Evolutionary conservation across 2,888 invertebrate genomes (phyloP), one percentile per base, ranked within the genome.

Genomic region (Nasonia oneida): DNA sequence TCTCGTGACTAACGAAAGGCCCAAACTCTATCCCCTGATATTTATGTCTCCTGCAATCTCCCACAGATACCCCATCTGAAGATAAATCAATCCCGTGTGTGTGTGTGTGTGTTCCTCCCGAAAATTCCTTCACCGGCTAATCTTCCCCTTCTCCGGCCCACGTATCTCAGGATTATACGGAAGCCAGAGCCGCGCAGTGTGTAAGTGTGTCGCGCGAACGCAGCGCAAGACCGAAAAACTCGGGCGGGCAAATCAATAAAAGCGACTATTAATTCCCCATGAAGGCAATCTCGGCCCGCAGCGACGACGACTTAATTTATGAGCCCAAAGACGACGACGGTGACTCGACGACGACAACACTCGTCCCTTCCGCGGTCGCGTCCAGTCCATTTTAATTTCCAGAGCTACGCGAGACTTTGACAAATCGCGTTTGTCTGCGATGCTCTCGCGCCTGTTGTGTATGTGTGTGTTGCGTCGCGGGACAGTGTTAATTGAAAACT

Each of bases 301-400:
- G n/a, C 47, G 42, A 23, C 71, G 80, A 61, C 75, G 64, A 42
- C 77, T 83, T 78, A 83, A 83, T 83, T 83, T 78, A 78, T 64
- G 81, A 75, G 74, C 61, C 64, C 57, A 47, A 73, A n/a, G 53
- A n/a, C 33, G 79, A 50, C 37, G 70, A 50, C 79, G 70, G 50
- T 37, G 50, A 33, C 79, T 29, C 29, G 4, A 37, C 37, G 79
- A 70, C 50, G 70, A 50, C 79, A 61, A 15, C 39, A 18, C 3
- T 39, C 29, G 57, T n/a, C 57, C 39, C 10, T 77, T 12, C 8
- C 61, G 37, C 76, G 47, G 29, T 61, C 64, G 67, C 71, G 29
- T 50, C 70, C 53, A 53, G 80, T 80, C 33, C 42, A 70, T 79
- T 79, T 79, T 70, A 79, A 79, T 79, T 79, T 81, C 39, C 18